These are phyloP conservation scores for Pangasius larnaudii DNA, from an alignment of 2,797 vertebrate genomes.

Conservation along the genomic window DNA sequence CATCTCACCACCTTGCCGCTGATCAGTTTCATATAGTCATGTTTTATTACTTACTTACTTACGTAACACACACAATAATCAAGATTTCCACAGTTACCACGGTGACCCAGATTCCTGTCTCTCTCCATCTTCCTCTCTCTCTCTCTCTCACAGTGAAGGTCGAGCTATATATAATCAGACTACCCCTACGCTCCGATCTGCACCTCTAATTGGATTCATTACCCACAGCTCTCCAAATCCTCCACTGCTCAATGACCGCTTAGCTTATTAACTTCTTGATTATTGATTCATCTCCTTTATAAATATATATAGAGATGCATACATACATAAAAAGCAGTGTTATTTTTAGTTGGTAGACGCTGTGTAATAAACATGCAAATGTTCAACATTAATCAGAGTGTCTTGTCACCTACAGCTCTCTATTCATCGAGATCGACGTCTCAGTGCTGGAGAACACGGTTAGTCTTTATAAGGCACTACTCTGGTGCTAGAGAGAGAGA, in stretches of 20 bases:
- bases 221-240: constrained; percentile 64
- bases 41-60: constrained; percentile 10
- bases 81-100: constrained; percentile 48
- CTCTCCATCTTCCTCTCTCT: neutral
- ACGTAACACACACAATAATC: constrained; percentile 2
- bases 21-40: neutral
- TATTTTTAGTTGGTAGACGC: constrained; percentile 51
- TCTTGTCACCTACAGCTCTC: constrained; percentile 67
- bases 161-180: constrained; percentile 63
- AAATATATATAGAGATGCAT: neutral
- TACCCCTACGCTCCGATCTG: constrained; percentile 63
- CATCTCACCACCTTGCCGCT: neutral
- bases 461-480: constrained; percentile 49
- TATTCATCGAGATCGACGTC: constrained; percentile 65
- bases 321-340: constrained; percentile 54
- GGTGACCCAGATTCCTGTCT: constrained; percentile 52
- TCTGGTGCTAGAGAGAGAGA: neutral
- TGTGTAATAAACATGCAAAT: constrained; percentile 78
- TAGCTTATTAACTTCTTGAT: constrained; percentile 33
- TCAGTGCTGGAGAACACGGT: constrained; percentile 32
- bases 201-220: constrained; percentile 77
- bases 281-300: constrained; percentile 12
- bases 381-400: constrained; percentile 67
- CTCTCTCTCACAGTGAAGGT: constrained; percentile 43
- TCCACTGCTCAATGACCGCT: constrained; percentile 59